Evolutionary conservation across 2,113 vertebrate genomes (phyloP), one percentile per base, ranked within the genome.

Genomic region (Chlamydotis undulata): DNA sequence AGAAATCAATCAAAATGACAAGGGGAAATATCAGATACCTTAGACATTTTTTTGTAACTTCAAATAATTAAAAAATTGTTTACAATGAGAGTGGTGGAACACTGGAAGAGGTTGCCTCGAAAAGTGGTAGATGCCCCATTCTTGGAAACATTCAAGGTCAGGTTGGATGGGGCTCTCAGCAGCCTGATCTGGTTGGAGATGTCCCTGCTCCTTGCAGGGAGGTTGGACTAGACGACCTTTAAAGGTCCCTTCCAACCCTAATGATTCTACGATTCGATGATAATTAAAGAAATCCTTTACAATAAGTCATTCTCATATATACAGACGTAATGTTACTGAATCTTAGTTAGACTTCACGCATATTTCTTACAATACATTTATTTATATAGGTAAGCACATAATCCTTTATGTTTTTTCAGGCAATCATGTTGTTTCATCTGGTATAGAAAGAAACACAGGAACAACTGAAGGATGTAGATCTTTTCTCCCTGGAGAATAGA

Each of bases 1-100:
- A 93, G 47, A 96, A 95, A 83, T 65, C 43, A 84, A 35, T 93
- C 25, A 91, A 91, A 91, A 75, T 12, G 18, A 39, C 45, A 50
- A 85, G 28, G 24, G 69, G 35, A 93, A 96, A 53, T 53, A 86
- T 57, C 15, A 84, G 21, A 79, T 78, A 74, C 4, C 29, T 26
- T 17, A 52, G 5, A 41, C 1, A 43, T 96, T 82, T 56, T 53
- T 61, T 33, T 55, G 7, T 9, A 71, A 74, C 78, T 86, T 45
- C 12, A 65, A 95, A 94, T 71, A 92, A 43, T 43, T 43, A 14
- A 43, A 43, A 43, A 43, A 43, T 43, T 43, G 41, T 43, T 43
- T 43, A 43, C 41, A 43, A 15, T 43, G 41, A 43, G 41, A 43
- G 41, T 43, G 41, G 41, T 43, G 41, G 41, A 43, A 43, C 41